Base-by-base conservation (phyloP, 1,140 invertebrate species). In the Dreissena polymorpha region DNA sequence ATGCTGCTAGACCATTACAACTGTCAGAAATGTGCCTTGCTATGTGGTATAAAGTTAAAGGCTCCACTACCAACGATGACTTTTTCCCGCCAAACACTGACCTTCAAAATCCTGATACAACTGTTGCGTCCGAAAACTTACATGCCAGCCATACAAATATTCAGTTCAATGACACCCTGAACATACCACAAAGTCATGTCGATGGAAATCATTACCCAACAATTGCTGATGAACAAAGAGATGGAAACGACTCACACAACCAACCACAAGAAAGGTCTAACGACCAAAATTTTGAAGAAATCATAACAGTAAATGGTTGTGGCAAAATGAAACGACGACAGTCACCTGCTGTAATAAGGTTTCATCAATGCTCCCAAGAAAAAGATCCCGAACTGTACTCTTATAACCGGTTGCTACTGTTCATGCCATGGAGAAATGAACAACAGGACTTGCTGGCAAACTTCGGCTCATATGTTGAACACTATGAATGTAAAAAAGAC, bases 321-420 rank as follows among this genome's bases (percentile, higher is more conserved):
- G 78, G 78, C 29, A 80, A 70, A 80, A 80, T 80, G 78, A 80
- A 64, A 63, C 53, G 55, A 71, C 78, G 68, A 39, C 21, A 16
- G 25, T 71, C 51, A 8, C 57, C 57, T 27, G 74, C 74, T 76
- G 60, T 76, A 5, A 53, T 72, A 16, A 64, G 74, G 60, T 57
- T 60, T 57, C 67, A 70, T 39, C 78, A 80, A 69, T 80, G 78
- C 53, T 82, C 79, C 27, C 57, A 82, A 60, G 21, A 53, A 51
- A 63, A 63, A 82, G 70, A 82, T 53, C 79, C 70, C 72, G 57
- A 82, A 0, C 50, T 82, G n/a, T 74, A 73, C 49, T 65, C n/a
- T 63, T 82, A 82, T 71, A 82, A 82, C 29, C 71, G 79, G 27
- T 73, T 73, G 79, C 70, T 73, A n/a, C 57, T 72, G 50, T 82